phyloP scores from a whole-genome alignment of 2,888 invertebrate genomes.

The Nemurella pictetii region DNA sequence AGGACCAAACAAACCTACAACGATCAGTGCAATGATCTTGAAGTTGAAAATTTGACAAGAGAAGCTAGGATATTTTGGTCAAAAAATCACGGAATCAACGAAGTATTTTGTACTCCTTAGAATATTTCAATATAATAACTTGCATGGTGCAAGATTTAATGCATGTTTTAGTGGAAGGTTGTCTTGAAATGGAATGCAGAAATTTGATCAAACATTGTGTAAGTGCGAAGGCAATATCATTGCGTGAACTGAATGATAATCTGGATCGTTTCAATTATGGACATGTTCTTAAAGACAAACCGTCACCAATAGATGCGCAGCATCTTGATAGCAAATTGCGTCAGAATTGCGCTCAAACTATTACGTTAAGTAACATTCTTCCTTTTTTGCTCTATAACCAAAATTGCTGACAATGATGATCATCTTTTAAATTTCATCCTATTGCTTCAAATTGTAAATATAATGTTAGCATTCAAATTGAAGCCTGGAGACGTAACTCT shows the following conservation, averaged over 20 bases:
- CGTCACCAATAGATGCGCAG: conserved; percentile 39
- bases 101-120: not conserved
- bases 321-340: conserved; percentile 38
- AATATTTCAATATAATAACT: not conserved
- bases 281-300: conserved; percentile 43
- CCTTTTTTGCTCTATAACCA: conserved; percentile 43
- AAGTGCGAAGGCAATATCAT: conserved; percentile 30
- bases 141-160: not conserved
- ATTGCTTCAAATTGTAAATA: conserved; percentile 43
- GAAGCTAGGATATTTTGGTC: not conserved
- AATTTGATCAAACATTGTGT: conserved; percentile 38
- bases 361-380: conserved; percentile 42
- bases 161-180: not conserved
- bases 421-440: conserved; percentile 36
- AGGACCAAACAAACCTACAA: no score
- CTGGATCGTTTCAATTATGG: conserved; percentile 42
- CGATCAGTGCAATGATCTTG: not conserved
- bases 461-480: conserved; percentile 43
- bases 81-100: not conserved
- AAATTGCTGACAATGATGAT: conserved; percentile 36
- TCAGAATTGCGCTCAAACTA: conserved; percentile 44
- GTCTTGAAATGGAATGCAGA: conserved; percentile 18
- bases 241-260: conserved; percentile 43
- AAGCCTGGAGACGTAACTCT: conserved; percentile 32
- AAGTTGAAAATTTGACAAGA: not conserved